Conservation (phyloP, 1,140 invertebrate genomes). For the Sminthurides bifidus region DNA sequence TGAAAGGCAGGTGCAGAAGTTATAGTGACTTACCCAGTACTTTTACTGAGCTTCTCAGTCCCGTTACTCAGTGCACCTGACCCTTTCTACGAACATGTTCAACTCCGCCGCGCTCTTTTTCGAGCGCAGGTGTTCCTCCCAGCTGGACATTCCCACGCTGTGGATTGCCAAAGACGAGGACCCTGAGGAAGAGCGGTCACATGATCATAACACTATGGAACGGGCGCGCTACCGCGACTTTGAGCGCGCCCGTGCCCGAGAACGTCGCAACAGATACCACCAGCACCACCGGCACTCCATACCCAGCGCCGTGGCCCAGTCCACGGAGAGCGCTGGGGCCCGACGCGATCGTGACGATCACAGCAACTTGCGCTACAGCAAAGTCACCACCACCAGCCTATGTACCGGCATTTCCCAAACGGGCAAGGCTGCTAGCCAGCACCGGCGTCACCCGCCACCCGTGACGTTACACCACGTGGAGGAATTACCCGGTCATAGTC, state of each 20-base stretch:
- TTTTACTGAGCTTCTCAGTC: too few species aligned
- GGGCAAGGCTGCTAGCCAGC: too few species aligned
- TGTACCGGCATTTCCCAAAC: too few species aligned
- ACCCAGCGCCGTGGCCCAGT: not conserved
- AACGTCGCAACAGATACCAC: conserved; percentile 6
- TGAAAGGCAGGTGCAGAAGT: too few species aligned
- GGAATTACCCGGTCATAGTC: not conserved
- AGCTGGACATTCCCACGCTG: conserved; percentile 27
- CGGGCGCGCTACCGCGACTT: not conserved
- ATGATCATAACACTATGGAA: not conserved
- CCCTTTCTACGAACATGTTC: conserved; percentile 18
- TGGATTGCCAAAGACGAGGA: conserved; percentile 19
- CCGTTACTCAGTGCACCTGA: too few species aligned
- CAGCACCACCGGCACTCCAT: conserved; percentile 17
- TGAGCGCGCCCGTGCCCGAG: not conserved
- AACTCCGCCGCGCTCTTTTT: conserved; percentile 31
- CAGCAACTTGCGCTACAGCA: too few species aligned
- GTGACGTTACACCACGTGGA: not conserved
- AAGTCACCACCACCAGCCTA: too few species aligned
- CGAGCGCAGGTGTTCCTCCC: conserved; percentile 27
- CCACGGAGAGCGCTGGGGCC: too few species aligned
- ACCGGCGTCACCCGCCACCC: too few species aligned
- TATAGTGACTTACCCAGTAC: too few species aligned
- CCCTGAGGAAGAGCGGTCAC: conserved; percentile 4
- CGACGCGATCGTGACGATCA: too few species aligned